These are phyloP conservation scores for Mastacembelus armatus DNA, from an alignment of 2,797 vertebrate genomes.

Conservation along the genomic window DNA sequence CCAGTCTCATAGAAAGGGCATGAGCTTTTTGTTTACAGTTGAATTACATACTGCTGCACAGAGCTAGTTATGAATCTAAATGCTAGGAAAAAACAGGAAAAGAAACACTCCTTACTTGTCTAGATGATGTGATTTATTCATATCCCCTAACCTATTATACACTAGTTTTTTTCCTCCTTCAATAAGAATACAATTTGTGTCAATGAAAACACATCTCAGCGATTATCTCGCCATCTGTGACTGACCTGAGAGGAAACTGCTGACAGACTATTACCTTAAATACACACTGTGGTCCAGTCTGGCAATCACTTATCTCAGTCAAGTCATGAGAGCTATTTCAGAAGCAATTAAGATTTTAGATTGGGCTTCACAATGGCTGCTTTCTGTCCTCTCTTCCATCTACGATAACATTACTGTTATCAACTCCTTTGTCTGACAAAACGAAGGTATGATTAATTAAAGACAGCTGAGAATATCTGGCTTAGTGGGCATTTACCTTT, in stretches of 20 bases:
- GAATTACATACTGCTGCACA: constrained; percentile 24
- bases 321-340: constrained; percentile 26
- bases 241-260: constrained; percentile 31
- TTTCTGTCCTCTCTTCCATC: constrained; percentile 21
- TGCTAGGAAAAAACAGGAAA: not conserved
- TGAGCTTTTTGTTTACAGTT: constrained; percentile 15
- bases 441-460: constrained; percentile 16
- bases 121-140: constrained; percentile 27
- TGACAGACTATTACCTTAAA: constrained; percentile 44
- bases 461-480: constrained; percentile 18
- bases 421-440: constrained; percentile 8
- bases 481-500: constrained; percentile 9
- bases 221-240: constrained; percentile 43
- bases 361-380: constrained; percentile 19
- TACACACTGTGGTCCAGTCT: constrained; percentile 12
- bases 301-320: constrained; percentile 31
- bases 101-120: constrained; percentile 23
- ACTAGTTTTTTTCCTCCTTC: not conserved
- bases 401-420: constrained; percentile 27
- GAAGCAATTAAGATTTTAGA: constrained; percentile 60
- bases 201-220: constrained; percentile 10
- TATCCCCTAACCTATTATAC: not conserved
- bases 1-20: not conserved
- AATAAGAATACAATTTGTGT: constrained; percentile 30
- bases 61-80: constrained; percentile 13